These are phyloP conservation scores for Ceryle rudis DNA, from an alignment of 2,797 vertebrate genomes.

Conservation along the genomic window DNA sequence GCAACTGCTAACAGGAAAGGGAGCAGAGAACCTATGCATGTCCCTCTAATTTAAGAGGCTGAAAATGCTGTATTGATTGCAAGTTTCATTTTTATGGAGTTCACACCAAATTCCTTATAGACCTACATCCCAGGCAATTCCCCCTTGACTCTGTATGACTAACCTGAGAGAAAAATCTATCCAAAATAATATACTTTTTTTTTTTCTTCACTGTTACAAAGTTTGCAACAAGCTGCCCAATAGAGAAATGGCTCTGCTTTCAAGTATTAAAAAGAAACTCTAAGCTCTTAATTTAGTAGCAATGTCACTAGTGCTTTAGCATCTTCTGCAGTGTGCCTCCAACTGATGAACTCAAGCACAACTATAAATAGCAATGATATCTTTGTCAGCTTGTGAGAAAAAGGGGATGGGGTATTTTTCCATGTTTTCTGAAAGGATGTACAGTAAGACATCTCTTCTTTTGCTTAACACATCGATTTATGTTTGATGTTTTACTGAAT, in stretches of 20 bases:
- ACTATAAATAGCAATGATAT: constrained; percentile 53
- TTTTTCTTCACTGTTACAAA: not conserved
- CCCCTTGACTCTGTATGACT: not conserved
- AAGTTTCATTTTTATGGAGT: constrained; percentile 5
- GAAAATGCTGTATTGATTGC: constrained; percentile 41
- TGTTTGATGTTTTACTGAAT: not conserved
- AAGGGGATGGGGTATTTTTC: not conserved
- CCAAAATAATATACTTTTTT: not conserved
- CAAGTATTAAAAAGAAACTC: constrained; percentile 9
- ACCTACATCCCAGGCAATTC: constrained; percentile 7
- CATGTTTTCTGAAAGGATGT: not conserved
- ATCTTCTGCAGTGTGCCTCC: constrained; percentile 38
- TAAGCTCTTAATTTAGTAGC: constrained; percentile 52
- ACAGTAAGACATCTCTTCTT: constrained; percentile 1
- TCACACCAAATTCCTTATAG: constrained; percentile 8
- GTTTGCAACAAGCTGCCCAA: not conserved
- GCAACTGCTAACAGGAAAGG: not conserved
- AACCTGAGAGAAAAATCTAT: constrained; percentile 27
- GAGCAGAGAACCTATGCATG: not conserved
- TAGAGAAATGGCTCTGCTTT: constrained; percentile 33
- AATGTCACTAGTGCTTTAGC: constrained; percentile 6
- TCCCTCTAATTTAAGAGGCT: constrained; percentile 27
- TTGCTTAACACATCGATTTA: not conserved
- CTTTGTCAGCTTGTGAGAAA: constrained; percentile 60
- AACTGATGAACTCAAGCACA: constrained; percentile 43